Base-by-base conservation (phyloP, 2,797 vertebrate species). In the Eidolon dupreanum region DNA sequence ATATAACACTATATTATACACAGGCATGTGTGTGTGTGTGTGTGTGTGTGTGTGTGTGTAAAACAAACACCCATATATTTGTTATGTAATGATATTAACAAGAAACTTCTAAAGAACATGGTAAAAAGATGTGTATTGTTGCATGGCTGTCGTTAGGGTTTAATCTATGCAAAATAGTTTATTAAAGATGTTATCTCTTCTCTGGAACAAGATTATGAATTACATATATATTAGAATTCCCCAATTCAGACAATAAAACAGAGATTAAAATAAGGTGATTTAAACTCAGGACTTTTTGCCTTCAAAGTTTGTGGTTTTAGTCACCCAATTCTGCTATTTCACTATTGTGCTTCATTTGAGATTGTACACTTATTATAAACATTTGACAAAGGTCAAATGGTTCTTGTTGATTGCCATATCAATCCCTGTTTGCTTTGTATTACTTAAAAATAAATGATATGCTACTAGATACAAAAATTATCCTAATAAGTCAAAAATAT, bases 341-440 rank as follows among this genome's bases (percentile, higher is more conserved):
- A 55, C 17, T 68, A 31, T 1, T 87, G 12, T 57, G 68, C 36
- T 65, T 89, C 26, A 24, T 46, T 89, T 43, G 70, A n/a, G 12
- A 43, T 74, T 53, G 82, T 31, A 22, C 1, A 51, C 2, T 49
- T 92, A 65, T 46, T 24, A 89, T 82, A 12, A 22, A 55, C 12
- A 88, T 90, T 85, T 95, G 8, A 88, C 41, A 73, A 90, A 87
- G 17, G 8, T 88, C n/a, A 95, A 36, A 83, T 36, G 17, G 71
- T 85, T 77, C 43, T 84, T 4, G 55, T 2, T 74, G 28, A 59
- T 93, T 57, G 15, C 1, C 22, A 17, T 57, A 53, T 75, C 46
- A 83, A 79, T 49, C 1, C 1, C 3, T 65, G 9, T 33, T 82
- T 79, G 16, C 9, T 87, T 59, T 75, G 22, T 70, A 68, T 88